Evolutionary conservation across 1,140 invertebrate species (phyloP), one percentile per base, ranked within the genome.

Genomic region (Apis laboriosa): DNA sequence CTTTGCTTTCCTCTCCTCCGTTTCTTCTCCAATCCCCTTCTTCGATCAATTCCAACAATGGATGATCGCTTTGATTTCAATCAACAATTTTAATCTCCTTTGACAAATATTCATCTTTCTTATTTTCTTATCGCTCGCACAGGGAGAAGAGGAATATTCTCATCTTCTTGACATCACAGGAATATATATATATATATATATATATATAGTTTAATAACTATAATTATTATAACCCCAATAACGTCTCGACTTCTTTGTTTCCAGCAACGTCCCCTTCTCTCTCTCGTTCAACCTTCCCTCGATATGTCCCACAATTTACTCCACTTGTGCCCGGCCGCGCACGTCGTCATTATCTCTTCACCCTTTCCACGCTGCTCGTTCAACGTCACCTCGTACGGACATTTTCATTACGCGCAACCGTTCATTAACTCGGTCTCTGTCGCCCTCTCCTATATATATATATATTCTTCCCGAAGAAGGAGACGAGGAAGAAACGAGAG

Each of bases 281-380:
- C 12, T 9, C 21, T 15, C 63, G 15, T 21, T 49, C 21, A 28
- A 24, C 21, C 51, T 34, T 74, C 58, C 34, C 1, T 8, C 72
- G 43, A 61, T 63, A n/a, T 74, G 72, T 75, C 34, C 58, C 58
- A 75, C 72, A 75, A 75, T 75, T 75, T 75, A 75, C 72, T 75
- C 72, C 56, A 75, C 56, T 60, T 75, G 56, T 61, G 56, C 56
- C 56, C 58, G 34, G 34, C 72, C 72, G 28, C 17, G 72, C 28
- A 74, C 55, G 58, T n/a, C 72, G 56, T 75, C 56, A 75, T 75
- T 75, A 75, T 63, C 72, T 61, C 72, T 60, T 75, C 72, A 75
- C 58, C 72, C 72, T 60, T 58, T 58, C 71, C 55, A 58, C 55
- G 53, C 71, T 56, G 71, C 28, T 28, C 71, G 71, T 73, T 75